These are phyloP conservation scores for Fragum fragum DNA, from an alignment of 2,888 invertebrate genomes.

Conservation along the genomic window DNA sequence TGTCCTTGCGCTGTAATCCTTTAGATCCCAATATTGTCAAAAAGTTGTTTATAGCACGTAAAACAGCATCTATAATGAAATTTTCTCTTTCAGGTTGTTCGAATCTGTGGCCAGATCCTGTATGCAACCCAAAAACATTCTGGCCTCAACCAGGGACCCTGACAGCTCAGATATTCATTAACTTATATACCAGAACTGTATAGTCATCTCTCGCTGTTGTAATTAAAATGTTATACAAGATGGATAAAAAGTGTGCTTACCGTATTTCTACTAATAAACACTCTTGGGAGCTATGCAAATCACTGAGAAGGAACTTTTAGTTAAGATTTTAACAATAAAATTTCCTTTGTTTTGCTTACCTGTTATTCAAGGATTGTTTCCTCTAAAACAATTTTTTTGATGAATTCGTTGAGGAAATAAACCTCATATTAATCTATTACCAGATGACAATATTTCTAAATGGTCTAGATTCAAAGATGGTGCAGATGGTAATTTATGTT, in stretches of 20 bases:
- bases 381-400: too few relatives aligned
- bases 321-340: too few relatives aligned
- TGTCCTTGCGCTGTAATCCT: background rate
- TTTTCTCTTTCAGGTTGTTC: constrained; percentile 91
- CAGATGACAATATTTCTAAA: too few relatives aligned
- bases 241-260: background rate
- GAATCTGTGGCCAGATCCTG: constrained; percentile 98
- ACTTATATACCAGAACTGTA: background rate
- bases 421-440: too few relatives aligned
- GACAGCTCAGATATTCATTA: constrained; percentile 71
- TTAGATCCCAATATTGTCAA: background rate
- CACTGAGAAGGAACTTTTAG: too few relatives aligned
- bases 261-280: too few relatives aligned
- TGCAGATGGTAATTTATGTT: too few relatives aligned
- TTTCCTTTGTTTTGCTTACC: too few relatives aligned
- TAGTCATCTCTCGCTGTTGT: background rate
- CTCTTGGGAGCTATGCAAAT: too few relatives aligned
- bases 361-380: too few relatives aligned
- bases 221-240: background rate
- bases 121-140: constrained; percentile 88
- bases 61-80: background rate
- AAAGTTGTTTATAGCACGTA: background rate
- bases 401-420: too few relatives aligned
- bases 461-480: too few relatives aligned
- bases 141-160: constrained; percentile 67